Evolutionary conservation across 2,113 vertebrate genomes (phyloP).

Genomic region (Pseudorasbora parva): DNA sequence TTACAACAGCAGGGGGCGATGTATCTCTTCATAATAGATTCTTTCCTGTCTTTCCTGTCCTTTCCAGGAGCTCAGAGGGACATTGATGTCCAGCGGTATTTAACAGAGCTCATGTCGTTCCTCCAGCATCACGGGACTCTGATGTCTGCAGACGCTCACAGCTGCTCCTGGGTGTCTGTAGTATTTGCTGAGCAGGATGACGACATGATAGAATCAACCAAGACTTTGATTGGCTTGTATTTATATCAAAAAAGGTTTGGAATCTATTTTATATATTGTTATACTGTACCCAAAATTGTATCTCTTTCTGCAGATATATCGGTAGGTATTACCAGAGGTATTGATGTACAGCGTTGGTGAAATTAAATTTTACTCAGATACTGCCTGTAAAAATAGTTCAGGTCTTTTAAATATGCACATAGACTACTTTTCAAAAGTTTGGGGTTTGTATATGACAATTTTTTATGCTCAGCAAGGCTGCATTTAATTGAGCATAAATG

Average conservation of each 20-base stretch:
- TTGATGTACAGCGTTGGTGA: no score
- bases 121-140: conserved; percentile 68
- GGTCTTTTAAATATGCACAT: not conserved
- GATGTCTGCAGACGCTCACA: conserved; percentile 61
- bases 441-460: not conserved
- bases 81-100: conserved; percentile 62
- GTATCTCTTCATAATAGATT: not conserved
- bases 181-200: conserved; percentile 95
- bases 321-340: not conserved
- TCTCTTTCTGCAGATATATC: not conserved
- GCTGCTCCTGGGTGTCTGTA: conserved; percentile 83
- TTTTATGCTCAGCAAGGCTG: not conserved
- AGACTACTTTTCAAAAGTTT: not conserved
- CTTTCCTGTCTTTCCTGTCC: not conserved
- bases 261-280: not conserved
- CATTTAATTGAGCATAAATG: not conserved
- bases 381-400: not conserved
- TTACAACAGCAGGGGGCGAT: conserved; percentile 54
- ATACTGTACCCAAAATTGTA: not conserved
- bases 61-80: conserved; percentile 48
- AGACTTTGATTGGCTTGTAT: conserved; percentile 79
- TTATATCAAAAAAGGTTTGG: conserved; percentile 79
- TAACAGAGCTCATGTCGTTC: conserved; percentile 75
- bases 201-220: conserved; percentile 93
- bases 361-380: not conserved